These are phyloP conservation scores for Schrankia costaestrigalis DNA, from an alignment of 2,888 invertebrate species.

Conservation along the genomic window DNA sequence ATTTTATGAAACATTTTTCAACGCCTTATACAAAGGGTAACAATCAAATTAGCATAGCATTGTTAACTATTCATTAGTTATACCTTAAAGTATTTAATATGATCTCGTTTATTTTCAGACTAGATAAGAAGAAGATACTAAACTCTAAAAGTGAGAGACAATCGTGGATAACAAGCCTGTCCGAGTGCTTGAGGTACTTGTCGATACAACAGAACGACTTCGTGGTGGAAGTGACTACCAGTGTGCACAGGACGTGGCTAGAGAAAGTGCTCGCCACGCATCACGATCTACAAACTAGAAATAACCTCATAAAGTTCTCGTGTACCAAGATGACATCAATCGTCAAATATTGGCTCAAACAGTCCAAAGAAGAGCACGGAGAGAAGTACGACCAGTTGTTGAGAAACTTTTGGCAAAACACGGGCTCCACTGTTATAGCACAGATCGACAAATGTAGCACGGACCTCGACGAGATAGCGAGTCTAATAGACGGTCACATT, in stretches of 20 bases:
- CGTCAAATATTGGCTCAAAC: slow-evolving; percentile 57
- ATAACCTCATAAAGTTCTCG: slow-evolving; percentile 44
- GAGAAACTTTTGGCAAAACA: slow-evolving; percentile 65
- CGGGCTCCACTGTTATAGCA: slow-evolving; percentile 43
- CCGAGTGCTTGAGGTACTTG: slow-evolving; percentile 84
- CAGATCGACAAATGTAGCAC: slow-evolving; percentile 61
- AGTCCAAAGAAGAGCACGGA: slow-evolving; percentile 32
- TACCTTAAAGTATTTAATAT: not conserved
- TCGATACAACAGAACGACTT: slow-evolving; percentile 40
- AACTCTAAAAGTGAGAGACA: slow-evolving; percentile 85
- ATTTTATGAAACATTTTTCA: slow-evolving; percentile 85
- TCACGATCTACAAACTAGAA: slow-evolving; percentile 24
- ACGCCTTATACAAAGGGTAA: slow-evolving; percentile 84
- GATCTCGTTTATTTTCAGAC: slow-evolving; percentile 56
- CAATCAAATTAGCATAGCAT: no score
- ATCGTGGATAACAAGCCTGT: slow-evolving; percentile 83
- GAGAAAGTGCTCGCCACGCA: slow-evolving; percentile 25
- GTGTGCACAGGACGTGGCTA: slow-evolving; percentile 54
- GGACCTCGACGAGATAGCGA: slow-evolving; percentile 55
- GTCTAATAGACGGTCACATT: slow-evolving; percentile 64
- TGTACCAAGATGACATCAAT: slow-evolving; percentile 45
- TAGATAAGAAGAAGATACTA: slow-evolving; percentile 80
- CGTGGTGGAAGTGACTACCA: slow-evolving; percentile 37
- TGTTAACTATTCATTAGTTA: no score
- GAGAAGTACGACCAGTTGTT: slow-evolving; percentile 52